Conservation (phyloP, 2,888 invertebrate genomes). For the Epistrophe eligans region DNA sequence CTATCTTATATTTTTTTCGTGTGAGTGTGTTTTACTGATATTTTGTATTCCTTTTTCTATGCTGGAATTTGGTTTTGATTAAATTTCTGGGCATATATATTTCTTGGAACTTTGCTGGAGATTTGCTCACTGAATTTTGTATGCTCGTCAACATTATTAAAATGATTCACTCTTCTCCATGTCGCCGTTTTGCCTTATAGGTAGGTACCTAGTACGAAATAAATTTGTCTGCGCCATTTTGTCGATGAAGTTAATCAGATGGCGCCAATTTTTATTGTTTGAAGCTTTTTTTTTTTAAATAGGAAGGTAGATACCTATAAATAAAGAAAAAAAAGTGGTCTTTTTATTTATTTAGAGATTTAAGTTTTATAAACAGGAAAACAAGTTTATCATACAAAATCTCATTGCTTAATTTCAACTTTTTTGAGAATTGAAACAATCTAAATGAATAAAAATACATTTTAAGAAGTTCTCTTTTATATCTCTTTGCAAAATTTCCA, state of each 20-base stretch:
- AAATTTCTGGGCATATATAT: conserved; percentile 54
- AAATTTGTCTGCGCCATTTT: conserved; percentile 54
- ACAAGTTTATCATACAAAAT: too few relatives aligned
- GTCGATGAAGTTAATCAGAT: conserved; percentile 41
- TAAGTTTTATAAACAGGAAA: too few relatives aligned
- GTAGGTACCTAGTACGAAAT: not conserved
- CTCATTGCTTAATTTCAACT: too few relatives aligned
- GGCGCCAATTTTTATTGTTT: conserved; percentile 44
- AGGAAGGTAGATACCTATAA: too few relatives aligned
- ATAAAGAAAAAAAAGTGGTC: too few relatives aligned
- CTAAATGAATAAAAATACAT: too few relatives aligned
- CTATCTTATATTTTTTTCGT: conserved; percentile 22
- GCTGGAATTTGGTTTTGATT: conserved; percentile 62
- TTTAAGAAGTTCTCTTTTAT: too few relatives aligned
- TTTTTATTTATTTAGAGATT: too few relatives aligned
- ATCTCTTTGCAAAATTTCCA: too few relatives aligned
- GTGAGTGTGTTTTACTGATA: conserved; percentile 19
- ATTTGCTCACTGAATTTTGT: conserved; percentile 43
- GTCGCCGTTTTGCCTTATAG: not conserved
- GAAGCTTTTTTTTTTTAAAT: not conserved
- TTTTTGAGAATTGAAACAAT: too few relatives aligned
- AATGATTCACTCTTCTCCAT: conserved; percentile 12
- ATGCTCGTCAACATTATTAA: conserved; percentile 33
- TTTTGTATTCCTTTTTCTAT: conserved; percentile 41
- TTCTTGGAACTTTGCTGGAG: conserved; percentile 65